Percentiles rank a stretch among this genome's conserved stretches.
Conservation (phyloP, 2,797 vertebrate species). For the Mormyrus hasselquistii region DNA sequence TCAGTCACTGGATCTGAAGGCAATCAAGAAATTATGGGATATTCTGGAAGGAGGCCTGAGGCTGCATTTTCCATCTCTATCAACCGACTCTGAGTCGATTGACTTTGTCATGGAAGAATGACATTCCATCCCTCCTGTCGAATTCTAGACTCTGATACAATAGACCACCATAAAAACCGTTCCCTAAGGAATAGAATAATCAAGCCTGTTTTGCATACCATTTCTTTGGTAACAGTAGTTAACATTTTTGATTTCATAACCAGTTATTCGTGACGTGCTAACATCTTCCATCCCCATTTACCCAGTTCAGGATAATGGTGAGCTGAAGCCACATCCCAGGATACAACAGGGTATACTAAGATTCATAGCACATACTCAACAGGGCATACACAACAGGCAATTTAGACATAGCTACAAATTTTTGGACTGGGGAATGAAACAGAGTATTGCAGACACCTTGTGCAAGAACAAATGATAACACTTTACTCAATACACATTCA, state of each 20-base stretch:
- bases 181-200: neutral
- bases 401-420: neutral
- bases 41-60: neutral
- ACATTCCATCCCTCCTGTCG: neutral
- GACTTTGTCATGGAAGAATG: conserved; percentile 9
- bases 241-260: neutral
- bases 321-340: neutral
- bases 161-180: neutral
- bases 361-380: neutral
- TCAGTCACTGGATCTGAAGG: conserved; percentile 1
- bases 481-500: neutral
- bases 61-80: neutral
- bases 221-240: neutral
- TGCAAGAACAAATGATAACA: neutral
- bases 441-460: neutral
- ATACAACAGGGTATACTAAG: neutral
- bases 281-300: neutral
- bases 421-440: neutral
- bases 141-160: neutral
- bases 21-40: conserved; percentile 7
- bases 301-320: neutral
- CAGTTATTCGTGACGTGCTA: neutral
- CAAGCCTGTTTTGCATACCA: neutral
- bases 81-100: neutral
- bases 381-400: neutral